Percentiles rank a stretch among this genome's conserved stretches.
phyloP scores from a whole-genome alignment of 1,140 invertebrate genomes.

The Belonocnema kinseyi region DNA sequence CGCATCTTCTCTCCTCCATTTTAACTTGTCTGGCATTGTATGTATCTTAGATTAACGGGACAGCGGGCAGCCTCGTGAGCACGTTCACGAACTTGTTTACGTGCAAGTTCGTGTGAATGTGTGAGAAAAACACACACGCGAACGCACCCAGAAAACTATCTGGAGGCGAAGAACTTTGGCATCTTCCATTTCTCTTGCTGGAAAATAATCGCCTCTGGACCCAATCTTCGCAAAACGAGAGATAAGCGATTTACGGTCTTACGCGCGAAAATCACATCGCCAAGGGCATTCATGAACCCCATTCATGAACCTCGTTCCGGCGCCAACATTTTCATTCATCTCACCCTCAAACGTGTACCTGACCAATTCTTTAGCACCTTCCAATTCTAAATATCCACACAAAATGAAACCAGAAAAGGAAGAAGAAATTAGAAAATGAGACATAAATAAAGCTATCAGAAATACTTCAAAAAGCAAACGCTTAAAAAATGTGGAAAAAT shows the following conservation, averaged over 20 bases:
- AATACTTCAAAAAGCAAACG: too few species aligned
- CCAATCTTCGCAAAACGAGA: slow-evolving; percentile 24
- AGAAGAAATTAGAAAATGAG: not conserved
- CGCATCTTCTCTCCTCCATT: slow-evolving; percentile 41
- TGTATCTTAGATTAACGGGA: slow-evolving; percentile 69
- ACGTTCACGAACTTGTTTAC: slow-evolving; percentile 34
- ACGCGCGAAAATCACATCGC: slow-evolving; percentile 47
- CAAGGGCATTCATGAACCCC: slow-evolving; percentile 10
- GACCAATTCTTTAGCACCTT: not conserved
- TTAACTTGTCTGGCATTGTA: slow-evolving; percentile 59
- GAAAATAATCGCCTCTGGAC: slow-evolving; percentile 46
- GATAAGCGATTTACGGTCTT: slow-evolving; percentile 46
- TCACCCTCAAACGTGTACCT: not conserved
- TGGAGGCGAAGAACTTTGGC: slow-evolving; percentile 26
- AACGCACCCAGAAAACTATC: slow-evolving; percentile 30
- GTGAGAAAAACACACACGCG: not conserved
- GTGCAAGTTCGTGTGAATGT: not conserved
- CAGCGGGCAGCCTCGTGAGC: slow-evolving; percentile 41
- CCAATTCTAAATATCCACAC: not conserved
- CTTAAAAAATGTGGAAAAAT: too few species aligned
- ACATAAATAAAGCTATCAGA: too few species aligned
- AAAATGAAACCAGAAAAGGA: not conserved
- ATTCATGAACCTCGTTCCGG: slow-evolving; percentile 37
- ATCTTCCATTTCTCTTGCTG: slow-evolving; percentile 29
- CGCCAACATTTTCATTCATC: slow-evolving; percentile 53